phyloP scores from a whole-genome alignment of 2,888 invertebrate species.

The Leptopilina drosophilae region DNA sequence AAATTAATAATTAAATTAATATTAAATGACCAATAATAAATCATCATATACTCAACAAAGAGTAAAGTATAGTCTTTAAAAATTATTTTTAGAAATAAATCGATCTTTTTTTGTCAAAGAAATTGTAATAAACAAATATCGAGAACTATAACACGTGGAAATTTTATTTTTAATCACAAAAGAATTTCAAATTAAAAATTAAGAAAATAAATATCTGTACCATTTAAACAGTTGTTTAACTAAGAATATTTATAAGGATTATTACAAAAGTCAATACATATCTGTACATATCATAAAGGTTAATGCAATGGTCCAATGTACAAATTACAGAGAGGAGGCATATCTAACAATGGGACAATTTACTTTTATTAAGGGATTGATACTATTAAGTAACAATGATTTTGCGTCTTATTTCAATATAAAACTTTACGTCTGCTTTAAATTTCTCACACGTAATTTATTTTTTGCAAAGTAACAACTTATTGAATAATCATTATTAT shows the following conservation, averaged over 20 bases:
- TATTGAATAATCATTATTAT: too few species aligned
- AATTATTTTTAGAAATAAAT: too few species aligned
- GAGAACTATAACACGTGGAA: too few species aligned
- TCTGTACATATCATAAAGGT: conserved; percentile 21
- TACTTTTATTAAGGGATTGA: conserved; percentile 35
- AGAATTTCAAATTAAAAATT: too few species aligned
- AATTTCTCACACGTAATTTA: background rate
- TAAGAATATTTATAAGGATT: background rate
- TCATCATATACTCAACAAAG: too few species aligned
- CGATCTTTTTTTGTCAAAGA: too few species aligned
- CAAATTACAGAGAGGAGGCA: conserved; percentile 1
- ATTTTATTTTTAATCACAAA: too few species aligned
- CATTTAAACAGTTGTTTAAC: background rate
- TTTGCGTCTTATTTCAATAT: conserved; percentile 32
- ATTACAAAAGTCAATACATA: conserved; percentile 13
- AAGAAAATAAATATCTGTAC: background rate
- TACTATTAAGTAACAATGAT: conserved; percentile 33
- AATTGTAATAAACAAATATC: too few species aligned
- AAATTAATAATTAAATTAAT: too few species aligned
- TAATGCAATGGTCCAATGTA: conserved; percentile 15
- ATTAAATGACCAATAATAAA: too few species aligned
- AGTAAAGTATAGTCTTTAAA: too few species aligned
- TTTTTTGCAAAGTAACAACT: background rate
- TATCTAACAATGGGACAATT: conserved; percentile 27
- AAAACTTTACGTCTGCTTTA: background rate